A percentile compares a stretch with the other conserved stretches of the same genome.
Evolutionary conservation across 2,888 invertebrate genomes (phyloP).

Genomic region (Autographa pulchrina): DNA sequence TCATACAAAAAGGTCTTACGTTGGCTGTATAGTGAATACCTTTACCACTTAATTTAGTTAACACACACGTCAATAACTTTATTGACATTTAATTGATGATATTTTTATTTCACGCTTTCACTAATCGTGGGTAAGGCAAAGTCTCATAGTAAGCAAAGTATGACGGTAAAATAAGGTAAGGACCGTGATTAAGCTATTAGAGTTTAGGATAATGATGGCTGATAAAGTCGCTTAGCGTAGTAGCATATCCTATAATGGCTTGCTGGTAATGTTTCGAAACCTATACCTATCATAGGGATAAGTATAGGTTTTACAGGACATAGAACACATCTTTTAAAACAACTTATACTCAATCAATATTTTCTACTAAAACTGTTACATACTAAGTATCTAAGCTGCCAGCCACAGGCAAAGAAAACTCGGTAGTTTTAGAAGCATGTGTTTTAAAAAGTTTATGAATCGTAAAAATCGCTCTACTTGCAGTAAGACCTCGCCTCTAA

Average conservation of each 20-base stretch:
- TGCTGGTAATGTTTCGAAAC: too few relatives aligned
- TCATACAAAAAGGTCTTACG: slow-evolving; percentile 25
- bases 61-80: slow-evolving; percentile 45
- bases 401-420: too few relatives aligned
- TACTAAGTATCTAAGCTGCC: not conserved
- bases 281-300: too few relatives aligned
- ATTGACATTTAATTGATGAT: slow-evolving; percentile 58
- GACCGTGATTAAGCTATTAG: too few relatives aligned
- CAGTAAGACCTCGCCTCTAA: slow-evolving; percentile 17
- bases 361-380: not conserved
- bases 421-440: too few relatives aligned
- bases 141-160: slow-evolving; percentile 17
- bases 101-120: slow-evolving; percentile 53
- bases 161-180: not conserved
- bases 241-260: too few relatives aligned
- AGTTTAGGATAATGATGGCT: too few relatives aligned
- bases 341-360: too few relatives aligned
- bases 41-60: slow-evolving; percentile 27
- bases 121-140: slow-evolving; percentile 14
- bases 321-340: too few relatives aligned
- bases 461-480: slow-evolving; percentile 13
- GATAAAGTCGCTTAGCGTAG: too few relatives aligned
- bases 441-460: not conserved
- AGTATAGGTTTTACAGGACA: too few relatives aligned
- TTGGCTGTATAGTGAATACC: slow-evolving; percentile 20